Conservation (phyloP, 2,113 vertebrate genomes). For the Corythaixoides concolor region DNA sequence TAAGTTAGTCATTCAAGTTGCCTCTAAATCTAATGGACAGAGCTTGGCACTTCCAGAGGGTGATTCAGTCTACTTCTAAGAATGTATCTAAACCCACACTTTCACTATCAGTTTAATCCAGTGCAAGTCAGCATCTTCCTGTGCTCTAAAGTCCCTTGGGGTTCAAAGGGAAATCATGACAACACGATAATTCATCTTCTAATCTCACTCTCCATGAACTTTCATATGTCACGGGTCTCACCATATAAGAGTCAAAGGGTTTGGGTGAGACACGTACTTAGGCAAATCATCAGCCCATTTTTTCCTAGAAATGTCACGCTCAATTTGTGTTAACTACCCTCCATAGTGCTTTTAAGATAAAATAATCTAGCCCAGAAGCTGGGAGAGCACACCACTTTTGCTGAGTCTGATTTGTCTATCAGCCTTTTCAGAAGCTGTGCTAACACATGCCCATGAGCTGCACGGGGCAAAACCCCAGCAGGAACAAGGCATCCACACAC, state of each 20-base stretch:
- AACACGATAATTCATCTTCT: background rate
- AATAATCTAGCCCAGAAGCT: background rate
- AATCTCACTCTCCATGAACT: background rate
- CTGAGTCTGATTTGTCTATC: background rate
- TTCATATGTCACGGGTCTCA: background rate
- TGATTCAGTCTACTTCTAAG: background rate
- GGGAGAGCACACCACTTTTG: background rate
- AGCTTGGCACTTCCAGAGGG: background rate
- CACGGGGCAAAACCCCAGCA: background rate
- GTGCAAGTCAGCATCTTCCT: conserved; percentile 31
- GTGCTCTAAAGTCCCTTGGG: background rate
- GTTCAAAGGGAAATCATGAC: conserved; percentile 43
- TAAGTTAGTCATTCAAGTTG: background rate
- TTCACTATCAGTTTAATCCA: conserved; percentile 45
- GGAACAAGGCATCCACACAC: background rate
- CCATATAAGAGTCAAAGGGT: background rate
- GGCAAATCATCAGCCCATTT: background rate
- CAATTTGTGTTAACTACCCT: background rate
- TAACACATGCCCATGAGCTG: background rate
- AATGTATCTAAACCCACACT: background rate
- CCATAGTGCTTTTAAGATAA: background rate
- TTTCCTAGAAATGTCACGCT: background rate
- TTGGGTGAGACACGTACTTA: background rate
- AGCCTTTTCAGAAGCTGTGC: background rate
- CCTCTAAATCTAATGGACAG: background rate